Evolutionary conservation across 2,888 invertebrate species (phyloP), one percentile per base, ranked within the genome.

Genomic region (Xestoiulus laeticollis): DNA sequence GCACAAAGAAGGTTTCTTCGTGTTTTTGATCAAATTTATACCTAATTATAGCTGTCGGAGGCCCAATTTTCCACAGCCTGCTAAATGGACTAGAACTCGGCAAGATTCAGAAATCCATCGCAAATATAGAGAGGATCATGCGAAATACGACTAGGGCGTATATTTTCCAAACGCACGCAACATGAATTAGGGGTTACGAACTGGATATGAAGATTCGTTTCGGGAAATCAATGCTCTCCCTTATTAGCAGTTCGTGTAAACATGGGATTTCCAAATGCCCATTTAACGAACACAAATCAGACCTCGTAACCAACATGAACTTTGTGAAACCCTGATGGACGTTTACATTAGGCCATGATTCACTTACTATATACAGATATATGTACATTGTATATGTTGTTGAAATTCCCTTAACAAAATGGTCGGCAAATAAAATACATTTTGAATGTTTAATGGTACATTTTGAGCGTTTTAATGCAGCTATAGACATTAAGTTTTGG

Each of bases 41-140:
- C n/a, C 19, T n/a, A 59, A 59, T 59, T 59, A 59, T 59, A 59
- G 59, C 59, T 59, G 38, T 59, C 19, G 59, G 59, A 59, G n/a
- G 19, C 19, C 2, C 48, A 48, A 48, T n/a, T 19, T 59, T n/a
- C 19, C 59, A 19, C 59, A 59, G 3, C n/a, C n/a, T n/a, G n/a
- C 59, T 59, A 59, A 59, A n/a, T 59, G 59, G 59, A 48, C n/a
- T n/a, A 59, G n/a, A 59, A 59, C 59, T 59, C 19, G 5, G 59
- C 12, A 59, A 59, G 59, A n/a, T 59, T n/a, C n/a, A 59, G 59
- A 59, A 59, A 59, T 59, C n/a, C 59, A 59, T 59, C 59, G 59
- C 59, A 59, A 4, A 59, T 48, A 48, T 48, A 48, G 16, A 48
- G 59, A 59, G 59, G 59, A 19, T n/a, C 59, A 59, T n/a, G n/a